Conservation (phyloP, 2,113 vertebrate species). For the Siniperca chuatsi region DNA sequence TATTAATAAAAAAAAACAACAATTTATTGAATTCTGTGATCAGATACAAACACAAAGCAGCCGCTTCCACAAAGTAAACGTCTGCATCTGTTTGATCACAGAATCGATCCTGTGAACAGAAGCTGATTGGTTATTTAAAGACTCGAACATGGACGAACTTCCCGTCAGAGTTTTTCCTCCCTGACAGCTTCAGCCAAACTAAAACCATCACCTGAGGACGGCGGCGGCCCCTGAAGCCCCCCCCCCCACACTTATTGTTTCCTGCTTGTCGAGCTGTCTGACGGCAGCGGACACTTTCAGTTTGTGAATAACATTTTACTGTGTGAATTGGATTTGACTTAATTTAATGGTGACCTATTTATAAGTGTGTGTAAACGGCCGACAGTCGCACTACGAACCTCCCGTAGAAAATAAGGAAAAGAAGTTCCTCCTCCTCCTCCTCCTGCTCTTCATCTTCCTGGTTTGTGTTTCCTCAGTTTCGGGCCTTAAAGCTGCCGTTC, state of each 20-base stretch:
- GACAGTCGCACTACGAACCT: neutral
- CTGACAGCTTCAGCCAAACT: slow-evolving; percentile 14
- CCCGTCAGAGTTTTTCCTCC: neutral
- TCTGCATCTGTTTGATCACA: neutral
- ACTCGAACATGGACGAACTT: neutral
- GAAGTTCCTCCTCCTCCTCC: neutral
- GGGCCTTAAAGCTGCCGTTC: slow-evolving; percentile 24
- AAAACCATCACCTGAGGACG: neutral
- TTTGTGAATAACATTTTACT: slow-evolving; percentile 59
- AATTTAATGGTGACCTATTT: slow-evolving; percentile 68
- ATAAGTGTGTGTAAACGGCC: slow-evolving; percentile 51
- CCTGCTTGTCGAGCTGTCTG: neutral
- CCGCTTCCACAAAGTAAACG: too few relatives aligned
- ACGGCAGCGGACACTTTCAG: slow-evolving; percentile 2
- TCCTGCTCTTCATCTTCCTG: neutral
- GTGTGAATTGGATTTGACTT: slow-evolving; percentile 61
- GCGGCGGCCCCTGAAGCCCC: neutral
- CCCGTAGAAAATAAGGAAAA: slow-evolving; percentile 1
- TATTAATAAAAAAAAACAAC: too few relatives aligned
- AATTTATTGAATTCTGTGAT: too few relatives aligned
- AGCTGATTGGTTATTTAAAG: neutral
- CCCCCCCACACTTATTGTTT: neutral
- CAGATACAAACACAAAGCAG: neutral
- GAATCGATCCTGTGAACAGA: neutral
- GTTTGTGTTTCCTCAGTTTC: slow-evolving; percentile 10